Conservation (phyloP, 2,888 invertebrate genomes). For the Julus scanicus region DNA sequence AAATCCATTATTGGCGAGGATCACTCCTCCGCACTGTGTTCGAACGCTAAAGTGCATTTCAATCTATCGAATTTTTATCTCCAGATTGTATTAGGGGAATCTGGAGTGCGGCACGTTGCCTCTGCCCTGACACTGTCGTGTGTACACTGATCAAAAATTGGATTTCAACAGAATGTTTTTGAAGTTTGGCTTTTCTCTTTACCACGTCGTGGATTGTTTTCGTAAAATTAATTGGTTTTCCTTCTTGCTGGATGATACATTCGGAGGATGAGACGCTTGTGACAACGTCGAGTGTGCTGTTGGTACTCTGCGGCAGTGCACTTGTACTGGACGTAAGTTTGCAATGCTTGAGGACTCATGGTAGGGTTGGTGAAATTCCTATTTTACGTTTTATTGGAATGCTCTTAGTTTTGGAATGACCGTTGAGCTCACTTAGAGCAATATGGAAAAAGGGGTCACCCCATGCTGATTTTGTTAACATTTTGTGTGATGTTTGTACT, state of each 20-base stretch:
- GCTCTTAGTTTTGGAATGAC: neutral
- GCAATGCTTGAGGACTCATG: neutral
- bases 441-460: too few species aligned
- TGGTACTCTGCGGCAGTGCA: neutral
- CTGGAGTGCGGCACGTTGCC: neutral
- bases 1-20: conserved; percentile 34
- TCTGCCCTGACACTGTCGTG: conserved; percentile 36
- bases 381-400: neutral
- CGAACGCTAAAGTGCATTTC: conserved; percentile 42
- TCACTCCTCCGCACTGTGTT: neutral
- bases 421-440: neutral
- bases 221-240: conserved; percentile 36
- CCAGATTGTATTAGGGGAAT: conserved; percentile 41
- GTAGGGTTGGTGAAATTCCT: too few species aligned
- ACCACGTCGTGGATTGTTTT: conserved; percentile 44
- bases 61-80: conserved; percentile 40
- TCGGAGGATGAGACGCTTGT: neutral
- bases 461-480: too few species aligned
- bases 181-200: conserved; percentile 37
- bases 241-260: neutral
- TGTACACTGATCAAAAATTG: conserved; percentile 28
- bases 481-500: neutral
- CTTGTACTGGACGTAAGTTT: neutral
- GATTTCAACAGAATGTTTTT: neutral
- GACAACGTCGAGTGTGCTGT: neutral